Conservation (phyloP, 2,113 vertebrate genomes). For the Rhea pennata region DNA sequence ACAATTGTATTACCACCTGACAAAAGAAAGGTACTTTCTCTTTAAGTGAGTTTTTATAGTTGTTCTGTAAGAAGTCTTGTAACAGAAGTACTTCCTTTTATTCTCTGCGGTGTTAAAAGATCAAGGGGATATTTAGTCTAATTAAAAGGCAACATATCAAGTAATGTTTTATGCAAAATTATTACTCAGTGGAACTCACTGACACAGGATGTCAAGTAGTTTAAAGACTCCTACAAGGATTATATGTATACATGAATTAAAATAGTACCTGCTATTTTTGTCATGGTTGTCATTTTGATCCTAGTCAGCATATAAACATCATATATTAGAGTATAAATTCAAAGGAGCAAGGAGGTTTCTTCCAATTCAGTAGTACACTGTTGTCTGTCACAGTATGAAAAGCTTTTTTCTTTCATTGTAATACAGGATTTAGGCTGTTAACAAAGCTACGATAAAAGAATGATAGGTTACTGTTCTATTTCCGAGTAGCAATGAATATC, state of each 20-base stretch:
- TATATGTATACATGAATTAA: slow-evolving; percentile 10
- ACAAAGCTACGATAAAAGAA: background rate
- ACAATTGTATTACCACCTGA: background rate
- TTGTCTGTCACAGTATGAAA: background rate
- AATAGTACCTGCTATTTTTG: slow-evolving; percentile 8
- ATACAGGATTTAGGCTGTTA: background rate
- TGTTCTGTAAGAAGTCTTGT: background rate
- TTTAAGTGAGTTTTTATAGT: background rate
- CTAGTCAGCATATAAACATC: slow-evolving; percentile 1
- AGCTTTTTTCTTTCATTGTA: slow-evolving; percentile 45
- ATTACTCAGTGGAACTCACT: slow-evolving; percentile 18
- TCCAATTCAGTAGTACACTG: background rate
- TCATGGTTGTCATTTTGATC: slow-evolving; percentile 29
- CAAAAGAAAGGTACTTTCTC: background rate
- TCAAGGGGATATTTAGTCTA: slow-evolving; percentile 6
- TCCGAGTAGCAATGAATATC: background rate
- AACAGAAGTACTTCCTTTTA: background rate
- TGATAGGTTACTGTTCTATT: background rate
- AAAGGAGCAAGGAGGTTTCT: background rate
- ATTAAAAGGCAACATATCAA: slow-evolving; percentile 34
- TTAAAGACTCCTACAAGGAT: slow-evolving; percentile 11
- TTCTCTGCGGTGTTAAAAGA: background rate
- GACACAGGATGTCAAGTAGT: background rate
- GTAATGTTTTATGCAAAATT: background rate
- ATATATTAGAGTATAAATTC: background rate